Evolutionary conservation across 1,140 invertebrate species (phyloP).

Genomic region (Maconellicoccus hirsutus): DNA sequence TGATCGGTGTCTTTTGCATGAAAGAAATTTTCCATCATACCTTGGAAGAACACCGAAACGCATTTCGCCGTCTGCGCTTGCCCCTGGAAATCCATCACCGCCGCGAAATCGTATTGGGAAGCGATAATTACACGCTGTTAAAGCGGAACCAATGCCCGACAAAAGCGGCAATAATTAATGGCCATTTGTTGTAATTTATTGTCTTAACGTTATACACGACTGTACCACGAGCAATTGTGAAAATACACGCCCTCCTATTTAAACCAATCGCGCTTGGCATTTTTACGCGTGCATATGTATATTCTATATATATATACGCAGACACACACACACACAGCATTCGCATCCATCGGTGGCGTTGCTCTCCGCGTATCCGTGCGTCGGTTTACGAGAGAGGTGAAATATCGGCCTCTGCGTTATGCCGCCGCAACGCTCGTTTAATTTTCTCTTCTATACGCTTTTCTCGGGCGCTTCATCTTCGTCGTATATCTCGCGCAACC

Average conservation of each 20-base stretch:
- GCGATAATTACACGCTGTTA: neutral
- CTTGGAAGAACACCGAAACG: no score
- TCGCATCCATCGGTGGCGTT: no score
- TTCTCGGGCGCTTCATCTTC: no score
- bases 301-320: no score
- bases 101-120: neutral
- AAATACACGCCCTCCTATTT: conserved; percentile 3
- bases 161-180: conserved; percentile 9
- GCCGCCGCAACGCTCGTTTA: no score
- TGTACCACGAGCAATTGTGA: conserved; percentile 7
- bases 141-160: conserved; percentile 5
- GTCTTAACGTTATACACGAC: conserved; percentile 8
- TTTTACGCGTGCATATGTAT: neutral
- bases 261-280: conserved; percentile 2
- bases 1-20: no score
- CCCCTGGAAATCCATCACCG: no score
- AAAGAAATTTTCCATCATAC: no score
- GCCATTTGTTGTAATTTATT: conserved; percentile 9
- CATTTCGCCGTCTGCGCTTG: no score
- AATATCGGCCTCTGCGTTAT: neutral
- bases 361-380: neutral
- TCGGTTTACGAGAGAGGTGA: neutral
- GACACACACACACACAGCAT: no score
- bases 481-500: no score
- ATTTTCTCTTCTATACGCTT: no score